Conservation (phyloP, 35 echinoderm and acorn worm genomes). For the Anneissia japonica region DNA sequence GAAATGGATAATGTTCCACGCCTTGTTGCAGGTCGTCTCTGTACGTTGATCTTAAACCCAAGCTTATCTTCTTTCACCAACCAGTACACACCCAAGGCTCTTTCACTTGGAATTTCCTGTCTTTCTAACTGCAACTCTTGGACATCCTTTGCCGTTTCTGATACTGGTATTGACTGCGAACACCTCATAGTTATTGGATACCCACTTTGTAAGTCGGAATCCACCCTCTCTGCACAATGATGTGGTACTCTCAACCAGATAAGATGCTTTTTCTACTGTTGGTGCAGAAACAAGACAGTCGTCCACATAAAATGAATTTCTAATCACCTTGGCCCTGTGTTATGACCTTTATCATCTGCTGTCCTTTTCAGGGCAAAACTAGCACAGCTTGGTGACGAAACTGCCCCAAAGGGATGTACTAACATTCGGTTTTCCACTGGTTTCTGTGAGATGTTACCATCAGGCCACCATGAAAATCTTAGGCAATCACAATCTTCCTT, state of each 20-base stretch:
- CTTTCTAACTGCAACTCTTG: not conserved
- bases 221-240: not conserved
- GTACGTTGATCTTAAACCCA: not conserved
- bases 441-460: conserved; percentile 13
- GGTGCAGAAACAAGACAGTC: conserved; percentile 31
- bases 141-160: not conserved
- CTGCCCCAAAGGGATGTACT: conserved; percentile 41
- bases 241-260: not conserved
- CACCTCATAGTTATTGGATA: conserved; percentile 11
- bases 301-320: conserved; percentile 19
- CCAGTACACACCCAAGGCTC: conserved; percentile 47
- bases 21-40: not conserved
- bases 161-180: conserved; percentile 9
- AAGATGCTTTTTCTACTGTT: conserved; percentile 5
- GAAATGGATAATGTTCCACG: not conserved
- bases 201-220: conserved; percentile 20
- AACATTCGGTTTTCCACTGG: conserved; percentile 41
- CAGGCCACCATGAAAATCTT: conserved; percentile 52
- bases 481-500: not conserved
- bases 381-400: conserved; percentile 43
- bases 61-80: not conserved
- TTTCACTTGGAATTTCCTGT: conserved; percentile 31
- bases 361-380: conserved; percentile 39
- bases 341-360: not conserved
- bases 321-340: too few relatives aligned